Percentiles rank a stretch among this genome's conserved stretches.
Evolutionary conservation across 2,797 vertebrate species (phyloP).

Genomic region (Ceyx erithaca): DNA sequence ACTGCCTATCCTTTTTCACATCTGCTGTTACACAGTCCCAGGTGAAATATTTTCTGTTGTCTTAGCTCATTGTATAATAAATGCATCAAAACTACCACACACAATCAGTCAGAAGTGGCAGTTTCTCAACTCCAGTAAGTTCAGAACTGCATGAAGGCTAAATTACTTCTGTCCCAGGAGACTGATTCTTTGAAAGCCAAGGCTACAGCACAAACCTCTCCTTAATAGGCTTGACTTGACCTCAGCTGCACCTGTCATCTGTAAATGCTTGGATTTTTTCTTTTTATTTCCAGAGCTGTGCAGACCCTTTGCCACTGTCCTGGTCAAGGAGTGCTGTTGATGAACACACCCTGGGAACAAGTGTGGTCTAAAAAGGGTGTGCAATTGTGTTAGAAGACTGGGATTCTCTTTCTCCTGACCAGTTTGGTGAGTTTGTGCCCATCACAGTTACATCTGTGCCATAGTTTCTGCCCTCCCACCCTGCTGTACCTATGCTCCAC

Average conservation of each 20-base stretch:
- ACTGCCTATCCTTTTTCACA: background rate
- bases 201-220: too few relatives aligned
- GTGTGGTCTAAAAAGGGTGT: background rate
- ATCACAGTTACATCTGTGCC: background rate
- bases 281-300: background rate
- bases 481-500: rapidly evolving
- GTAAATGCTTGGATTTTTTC: background rate
- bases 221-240: too few relatives aligned
- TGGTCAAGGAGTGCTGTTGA: background rate
- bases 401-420: background rate
- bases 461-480: background rate
- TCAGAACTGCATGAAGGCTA: background rate
- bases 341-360: background rate
- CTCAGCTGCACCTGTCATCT: background rate
- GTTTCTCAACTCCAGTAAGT: slow-evolving; percentile 9
- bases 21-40: background rate
- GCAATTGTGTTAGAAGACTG: background rate
- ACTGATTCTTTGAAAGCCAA: slow-evolving; percentile 10
- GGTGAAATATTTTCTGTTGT: slow-evolving; percentile 22
- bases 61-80: slow-evolving; percentile 20
- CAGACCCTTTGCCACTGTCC: background rate
- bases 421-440: background rate
- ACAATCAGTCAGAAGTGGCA: slow-evolving; percentile 18
- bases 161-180: slow-evolving; percentile 31
- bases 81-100: slow-evolving; percentile 7